A percentile compares a stretch with the other conserved stretches of the same genome.
Conservation (phyloP, 1,140 invertebrate species). For the Trichonephila clavata region DNA sequence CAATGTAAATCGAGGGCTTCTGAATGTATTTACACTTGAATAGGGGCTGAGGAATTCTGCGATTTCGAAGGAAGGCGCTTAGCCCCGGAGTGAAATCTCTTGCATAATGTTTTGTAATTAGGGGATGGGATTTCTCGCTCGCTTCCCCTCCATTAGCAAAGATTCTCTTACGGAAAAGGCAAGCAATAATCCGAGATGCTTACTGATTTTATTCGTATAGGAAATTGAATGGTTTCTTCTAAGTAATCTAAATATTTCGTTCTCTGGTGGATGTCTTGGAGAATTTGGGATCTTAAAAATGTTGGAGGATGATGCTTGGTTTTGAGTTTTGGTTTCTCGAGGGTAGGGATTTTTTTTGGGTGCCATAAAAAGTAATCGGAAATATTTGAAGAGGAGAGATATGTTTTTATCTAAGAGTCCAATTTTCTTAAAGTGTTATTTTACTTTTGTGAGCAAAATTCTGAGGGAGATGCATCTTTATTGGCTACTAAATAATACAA, state of each 20-base stretch:
- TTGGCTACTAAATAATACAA: no score
- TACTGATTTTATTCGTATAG: constrained; percentile 37
- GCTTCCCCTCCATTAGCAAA: constrained; percentile 17
- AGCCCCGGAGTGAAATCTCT: constrained; percentile 38
- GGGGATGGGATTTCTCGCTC: constrained; percentile 31
- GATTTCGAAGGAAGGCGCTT: constrained; percentile 39
- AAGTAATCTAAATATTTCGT: background rate
- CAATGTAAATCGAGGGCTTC: constrained; percentile 55
- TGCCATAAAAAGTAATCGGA: no score
- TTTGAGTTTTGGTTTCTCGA: background rate
- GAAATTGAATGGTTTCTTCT: constrained; percentile 18
- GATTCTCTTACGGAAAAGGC: constrained; percentile 10
- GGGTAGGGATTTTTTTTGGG: no score
- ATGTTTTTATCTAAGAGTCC: no score
- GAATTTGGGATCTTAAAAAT: background rate
- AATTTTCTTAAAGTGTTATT: no score
- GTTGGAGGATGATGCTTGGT: no score
- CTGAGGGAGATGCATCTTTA: no score
- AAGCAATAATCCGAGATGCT: constrained; percentile 3
- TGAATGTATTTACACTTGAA: constrained; percentile 68
- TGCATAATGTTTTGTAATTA: constrained; percentile 70
- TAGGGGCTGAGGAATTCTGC: constrained; percentile 22
- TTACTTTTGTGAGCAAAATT: no score
- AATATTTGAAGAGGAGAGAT: no score
- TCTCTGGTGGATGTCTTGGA: background rate